Evolutionary conservation across 2,888 invertebrate species (phyloP), one percentile per base, ranked within the genome.

Genomic region (Nymphalis urticae): DNA sequence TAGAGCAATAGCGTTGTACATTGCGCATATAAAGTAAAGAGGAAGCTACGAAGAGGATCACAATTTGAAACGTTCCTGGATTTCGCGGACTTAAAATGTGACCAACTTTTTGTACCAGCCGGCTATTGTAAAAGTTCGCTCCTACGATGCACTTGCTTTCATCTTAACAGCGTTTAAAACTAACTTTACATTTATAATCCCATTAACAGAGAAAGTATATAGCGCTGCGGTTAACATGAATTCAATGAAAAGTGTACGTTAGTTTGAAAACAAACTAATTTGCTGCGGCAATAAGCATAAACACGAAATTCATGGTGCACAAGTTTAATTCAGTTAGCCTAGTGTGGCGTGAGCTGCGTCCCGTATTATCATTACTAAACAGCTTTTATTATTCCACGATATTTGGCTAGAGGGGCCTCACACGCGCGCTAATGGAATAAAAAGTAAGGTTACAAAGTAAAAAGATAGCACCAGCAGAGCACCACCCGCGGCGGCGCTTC

Each of bases 381-480:
- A 90, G 90, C 89, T 86, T 91, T 90, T 92, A 91, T 90, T 92
- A 92, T 92, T 92, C 89, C 85, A 87, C 84, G 87, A 90, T 91
- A 91, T 92, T 92, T 87, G 90, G 87, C 90, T 89, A 87, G 86
- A 88, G 90, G 90, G 91, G 89, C 85, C 84, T 84, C 89, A 89
- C 90, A 89, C 86, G 87, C 87, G 82, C 88, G 86, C 88, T 92
- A 92, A 92, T 92, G 91, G 92, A 92, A 92, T 92, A 92, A 92
- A 92, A 92, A 92, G 92, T 91, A 91, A 92, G 92, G 90, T 92
- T 88, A 88, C 91, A 90, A 89, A 90, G 90, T 91, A 92, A 89
- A 91, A 90, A 91, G 90, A 92, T 89, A 91, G 58, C 42, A 58
- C 36, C 58, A 36, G 58, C 90, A 90, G 87, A 86, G 90, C 82